Base-by-base conservation (phyloP, 2,888 invertebrate genomes). In the Himalopsyche tibetana region DNA sequence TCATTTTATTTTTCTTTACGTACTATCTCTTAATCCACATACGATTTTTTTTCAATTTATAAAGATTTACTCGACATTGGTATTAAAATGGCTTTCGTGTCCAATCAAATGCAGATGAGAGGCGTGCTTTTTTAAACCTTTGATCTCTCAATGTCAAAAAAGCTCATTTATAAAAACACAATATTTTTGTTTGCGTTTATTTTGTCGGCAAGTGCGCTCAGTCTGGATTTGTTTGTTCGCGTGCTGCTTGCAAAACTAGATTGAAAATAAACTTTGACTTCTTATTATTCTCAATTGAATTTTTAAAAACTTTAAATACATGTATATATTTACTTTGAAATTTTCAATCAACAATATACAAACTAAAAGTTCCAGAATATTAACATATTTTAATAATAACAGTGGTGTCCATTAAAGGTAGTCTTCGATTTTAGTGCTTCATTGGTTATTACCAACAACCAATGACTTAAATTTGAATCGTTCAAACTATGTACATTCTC, bases 121-220 rank as follows among this genome's bases (percentile, higher is more conserved):
- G 19, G 9, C 19, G 19, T 63, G 63, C 19, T 19, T 6, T n/a
- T 63, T 19, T 63, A 63, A 63, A 63, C 63, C 63, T 63, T 63
- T 63, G 11, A 63, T 63, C 63, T 63, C 11, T 63, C 63, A 63
- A 63, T 63, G 63, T 63, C 63, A 56, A 56, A 56, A 56, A 17
- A 56, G 17, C n/a, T 56, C n/a, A 63, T 63, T 63, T 63, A 19
- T 63, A 19, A 8, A 19, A 28, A 63, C n/a, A 63, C 63, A 63
- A 63, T 19, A 63, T 63, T 63, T 19, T 63, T 63, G 63, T 63
- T 63, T 19, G 63, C 19, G 2, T n/a, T 63, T 8, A 28, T 19
- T 8, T 63, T 15, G 4, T 63, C 63, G 19, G 63, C 15, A 19
- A 28, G 19, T 63, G n/a, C 2, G 19, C 63, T 63, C 9, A 17